A percentile compares a stretch with the other conserved stretches of the same genome.
Evolutionary conservation across 2,888 invertebrate genomes (phyloP).

Genomic region (Lagria hirta): DNA sequence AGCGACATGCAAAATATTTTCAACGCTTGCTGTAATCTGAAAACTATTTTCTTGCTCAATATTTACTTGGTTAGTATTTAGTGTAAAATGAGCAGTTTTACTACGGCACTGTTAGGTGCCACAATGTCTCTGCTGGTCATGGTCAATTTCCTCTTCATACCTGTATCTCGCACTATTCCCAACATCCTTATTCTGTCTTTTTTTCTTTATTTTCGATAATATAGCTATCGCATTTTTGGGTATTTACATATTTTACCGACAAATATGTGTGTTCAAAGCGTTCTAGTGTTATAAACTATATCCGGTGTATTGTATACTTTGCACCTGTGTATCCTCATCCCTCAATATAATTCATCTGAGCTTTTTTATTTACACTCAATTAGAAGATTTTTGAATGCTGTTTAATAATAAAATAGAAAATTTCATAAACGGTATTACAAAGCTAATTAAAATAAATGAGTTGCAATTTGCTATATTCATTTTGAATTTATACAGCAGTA

Average conservation of each 20-base stretch:
- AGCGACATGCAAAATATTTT: too few relatives aligned
- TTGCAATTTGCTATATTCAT: too few relatives aligned
- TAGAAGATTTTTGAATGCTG: too few relatives aligned
- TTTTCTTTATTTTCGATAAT: neutral
- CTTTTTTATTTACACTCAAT: neutral
- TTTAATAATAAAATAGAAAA: too few relatives aligned
- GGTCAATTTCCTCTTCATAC: constrained; percentile 18
- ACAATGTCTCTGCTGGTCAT: constrained; percentile 31
- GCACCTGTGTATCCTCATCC: constrained; percentile 31
- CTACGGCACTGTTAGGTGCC: constrained; percentile 29
- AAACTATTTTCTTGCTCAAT: too few relatives aligned
- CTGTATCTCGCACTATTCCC: constrained; percentile 14
- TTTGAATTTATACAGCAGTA: too few relatives aligned
- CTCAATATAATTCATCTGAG: constrained; percentile 8
- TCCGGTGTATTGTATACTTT: constrained; percentile 37
- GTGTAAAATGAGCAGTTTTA: too few relatives aligned
- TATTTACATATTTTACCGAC: constrained; percentile 32
- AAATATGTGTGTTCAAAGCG: constrained; percentile 29
- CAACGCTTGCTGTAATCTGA: too few relatives aligned
- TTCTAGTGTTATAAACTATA: constrained; percentile 37
- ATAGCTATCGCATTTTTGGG: constrained; percentile 10
- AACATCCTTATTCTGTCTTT: constrained; percentile 10
- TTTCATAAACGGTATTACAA: too few relatives aligned
- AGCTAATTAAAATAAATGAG: too few relatives aligned
- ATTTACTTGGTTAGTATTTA: too few relatives aligned